phyloP scores from a whole-genome alignment of 2,113 vertebrate genomes.

The Chiloscyllium plagiosum region DNA sequence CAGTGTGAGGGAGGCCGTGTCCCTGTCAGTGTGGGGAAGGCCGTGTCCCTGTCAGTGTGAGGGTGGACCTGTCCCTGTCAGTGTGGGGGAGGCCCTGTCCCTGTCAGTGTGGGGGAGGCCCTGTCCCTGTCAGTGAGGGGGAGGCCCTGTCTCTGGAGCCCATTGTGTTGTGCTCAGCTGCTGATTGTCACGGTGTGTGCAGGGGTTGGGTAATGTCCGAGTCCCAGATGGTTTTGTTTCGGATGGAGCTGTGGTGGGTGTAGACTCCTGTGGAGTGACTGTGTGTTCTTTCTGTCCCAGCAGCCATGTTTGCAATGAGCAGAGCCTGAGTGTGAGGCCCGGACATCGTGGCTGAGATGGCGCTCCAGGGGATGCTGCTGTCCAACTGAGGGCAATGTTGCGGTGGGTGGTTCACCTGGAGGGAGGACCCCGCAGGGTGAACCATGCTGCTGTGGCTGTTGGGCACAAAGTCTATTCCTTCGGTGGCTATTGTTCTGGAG shows the following conservation, averaged over 20 bases:
- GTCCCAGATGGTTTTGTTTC: too few species aligned
- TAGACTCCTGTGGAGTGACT: background rate
- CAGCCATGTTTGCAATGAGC: background rate
- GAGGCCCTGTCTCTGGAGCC: too few species aligned
- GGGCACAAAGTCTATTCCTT: constrained; percentile 96
- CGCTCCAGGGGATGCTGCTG: background rate
- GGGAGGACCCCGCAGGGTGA: constrained; percentile 95
- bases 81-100: background rate
- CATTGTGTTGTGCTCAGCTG: too few species aligned
- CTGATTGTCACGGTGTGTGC: too few species aligned
- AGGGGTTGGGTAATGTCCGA: too few species aligned
- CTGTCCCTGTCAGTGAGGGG: too few species aligned
- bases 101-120: too few species aligned
- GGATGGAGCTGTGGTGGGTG: too few species aligned
- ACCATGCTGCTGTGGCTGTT: constrained; percentile 94
- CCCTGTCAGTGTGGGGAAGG: too few species aligned
- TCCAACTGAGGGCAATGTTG: constrained; percentile 70
- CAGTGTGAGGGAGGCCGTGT: too few species aligned
- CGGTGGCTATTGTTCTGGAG: constrained; percentile 94
- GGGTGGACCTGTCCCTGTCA: too few species aligned
- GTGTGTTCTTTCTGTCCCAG: background rate
- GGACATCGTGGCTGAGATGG: background rate
- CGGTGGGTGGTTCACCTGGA: constrained; percentile 97
- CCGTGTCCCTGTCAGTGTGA: too few species aligned
- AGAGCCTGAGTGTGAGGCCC: background rate